Evolutionary conservation across 1,140 invertebrate species (phyloP), one percentile per base, ranked within the genome.

Genomic region (Ptiloglossa arizonensis): DNA sequence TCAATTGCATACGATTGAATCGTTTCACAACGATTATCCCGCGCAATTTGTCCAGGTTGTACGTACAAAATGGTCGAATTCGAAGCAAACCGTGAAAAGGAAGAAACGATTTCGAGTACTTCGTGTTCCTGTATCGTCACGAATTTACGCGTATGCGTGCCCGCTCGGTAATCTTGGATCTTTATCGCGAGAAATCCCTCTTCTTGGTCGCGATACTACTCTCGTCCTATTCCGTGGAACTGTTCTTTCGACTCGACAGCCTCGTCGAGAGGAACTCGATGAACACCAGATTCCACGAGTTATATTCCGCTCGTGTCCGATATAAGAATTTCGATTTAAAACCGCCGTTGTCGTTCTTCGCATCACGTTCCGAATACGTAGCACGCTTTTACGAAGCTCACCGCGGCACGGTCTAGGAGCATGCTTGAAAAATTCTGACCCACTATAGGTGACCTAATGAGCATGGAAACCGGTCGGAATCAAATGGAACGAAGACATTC

Each of bases 401-500:
- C n/a, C n/a, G 22, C 15, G 17, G 24, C 13, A 63, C 70, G 64
- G 13, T n/a, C 15, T 0, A 5, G 19, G 15, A 50, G 44, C 46
- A 19, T 17, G 24, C 3, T 41, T 38, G 17, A 64, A 50, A 73
- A 73, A 73, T 73, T 63, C 32, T 75, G 72, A 75, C 72, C 62
- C 29, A 68, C 35, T 75, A 32, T 50, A n/a, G 54, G 56, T 60
- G 74, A 76, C 66, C 54, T 29, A 48, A 76, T 29, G 50, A 57
- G 27, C 4, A 67, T 46, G 56, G 29, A 63, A 50, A 27, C 44
- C 38, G 48, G 44, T 32, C 2, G 15, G 63, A 41, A 73, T 73
- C 22, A 75, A 44, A 74, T 52, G 71, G 22, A 54, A 71, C 24
- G n/a, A 71, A 64, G 70, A 82, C 50, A 78, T 83, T 46, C 52